phyloP scores from a whole-genome alignment of 2,113 vertebrate genomes.

The Odontophorus gujanensis region DNA sequence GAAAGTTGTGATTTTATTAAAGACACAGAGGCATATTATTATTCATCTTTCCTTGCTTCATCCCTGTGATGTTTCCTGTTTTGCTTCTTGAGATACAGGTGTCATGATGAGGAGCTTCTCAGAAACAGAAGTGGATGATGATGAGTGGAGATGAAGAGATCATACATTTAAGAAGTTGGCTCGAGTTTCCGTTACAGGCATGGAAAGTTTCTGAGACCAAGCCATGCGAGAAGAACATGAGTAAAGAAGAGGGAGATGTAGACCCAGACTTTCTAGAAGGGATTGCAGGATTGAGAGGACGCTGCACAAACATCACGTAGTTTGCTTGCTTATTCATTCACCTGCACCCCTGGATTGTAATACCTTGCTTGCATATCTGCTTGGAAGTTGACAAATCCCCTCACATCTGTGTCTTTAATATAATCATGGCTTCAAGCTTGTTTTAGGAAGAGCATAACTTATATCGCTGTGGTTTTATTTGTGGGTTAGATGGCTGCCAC shows the following conservation, averaged over 20 bases:
- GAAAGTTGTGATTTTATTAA: constrained; percentile 70
- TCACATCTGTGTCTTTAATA: constrained; percentile 67
- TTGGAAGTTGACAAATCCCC: constrained; percentile 49
- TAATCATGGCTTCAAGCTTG: constrained; percentile 50
- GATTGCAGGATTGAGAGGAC: constrained; percentile 71
- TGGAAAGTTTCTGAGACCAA: constrained; percentile 72
- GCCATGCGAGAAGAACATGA: constrained; percentile 71
- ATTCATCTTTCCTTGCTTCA: constrained; percentile 70
- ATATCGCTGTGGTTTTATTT: background rate
- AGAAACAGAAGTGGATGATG: constrained; percentile 74
- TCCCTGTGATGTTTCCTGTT: constrained; percentile 77
- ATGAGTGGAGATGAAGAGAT: constrained; percentile 75
- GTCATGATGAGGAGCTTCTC: constrained; percentile 75
- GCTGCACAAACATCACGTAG: constrained; percentile 43
- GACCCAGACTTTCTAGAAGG: constrained; percentile 71
- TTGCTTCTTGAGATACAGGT: constrained; percentile 78
- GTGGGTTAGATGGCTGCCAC: constrained; percentile 18
- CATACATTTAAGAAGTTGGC: constrained; percentile 74
- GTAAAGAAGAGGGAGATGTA: constrained; percentile 74
- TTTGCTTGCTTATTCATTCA: constrained; percentile 52
- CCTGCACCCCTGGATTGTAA: constrained; percentile 54
- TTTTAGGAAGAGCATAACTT: constrained; percentile 49
- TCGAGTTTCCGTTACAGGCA: constrained; percentile 72
- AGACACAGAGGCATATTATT: constrained; percentile 70
- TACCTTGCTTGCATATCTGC: constrained; percentile 35